phyloP scores from a whole-genome alignment of 1,140 invertebrate species.

The Meloidogyne chitwoodi region DNA sequence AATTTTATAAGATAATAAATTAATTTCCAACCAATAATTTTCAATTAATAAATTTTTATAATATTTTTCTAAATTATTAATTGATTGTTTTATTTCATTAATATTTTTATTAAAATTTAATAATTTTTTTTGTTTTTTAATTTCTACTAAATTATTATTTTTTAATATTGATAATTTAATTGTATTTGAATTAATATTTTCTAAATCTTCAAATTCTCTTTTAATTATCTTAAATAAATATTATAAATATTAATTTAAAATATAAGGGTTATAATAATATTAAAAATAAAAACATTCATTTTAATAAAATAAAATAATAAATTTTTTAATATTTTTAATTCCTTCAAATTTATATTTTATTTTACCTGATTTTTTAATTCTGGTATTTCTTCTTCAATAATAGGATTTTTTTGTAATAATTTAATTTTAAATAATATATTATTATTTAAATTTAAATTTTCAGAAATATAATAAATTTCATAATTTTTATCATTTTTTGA shows the following conservation, averaged over 20 bases:
- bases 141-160: neutral
- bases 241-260: neutral
- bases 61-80: neutral
- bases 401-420: too few relatives aligned
- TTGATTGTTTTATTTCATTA: neutral
- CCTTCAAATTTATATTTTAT: too few relatives aligned
- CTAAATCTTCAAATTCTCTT: neutral
- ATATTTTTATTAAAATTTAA: neutral
- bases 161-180: neutral
- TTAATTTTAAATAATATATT: too few relatives aligned
- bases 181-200: neutral
- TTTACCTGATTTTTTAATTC: too few relatives aligned
- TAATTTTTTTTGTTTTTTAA: neutral
- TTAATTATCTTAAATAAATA: neutral
- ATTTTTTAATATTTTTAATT: too few relatives aligned
- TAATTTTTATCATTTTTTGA: neutral
- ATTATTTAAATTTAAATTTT: too few relatives aligned
- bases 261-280: too few relatives aligned
- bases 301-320: too few relatives aligned
- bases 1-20: neutral
- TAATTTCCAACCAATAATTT: neutral
- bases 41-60: neutral
- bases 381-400: too few relatives aligned
- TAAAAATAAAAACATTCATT: too few relatives aligned
- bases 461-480: neutral